phyloP scores from a whole-genome alignment of 2,113 vertebrate genomes.

The Bagarius yarrelli region DNA sequence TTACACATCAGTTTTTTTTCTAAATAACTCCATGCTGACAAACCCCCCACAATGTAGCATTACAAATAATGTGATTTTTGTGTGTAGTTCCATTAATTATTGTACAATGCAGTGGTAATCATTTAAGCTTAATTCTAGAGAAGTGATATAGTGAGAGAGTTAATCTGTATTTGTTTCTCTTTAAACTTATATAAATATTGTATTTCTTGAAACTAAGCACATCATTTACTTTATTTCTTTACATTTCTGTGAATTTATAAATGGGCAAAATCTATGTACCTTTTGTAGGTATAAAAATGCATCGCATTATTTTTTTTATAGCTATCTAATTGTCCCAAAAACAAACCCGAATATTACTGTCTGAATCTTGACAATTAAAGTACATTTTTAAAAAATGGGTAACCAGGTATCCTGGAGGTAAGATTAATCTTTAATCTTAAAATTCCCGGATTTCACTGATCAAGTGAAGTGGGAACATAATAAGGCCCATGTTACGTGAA shows the following conservation, averaged over 20 bases:
- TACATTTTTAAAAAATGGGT: conserved; percentile 6
- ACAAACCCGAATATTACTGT: not conserved
- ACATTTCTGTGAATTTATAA: not conserved
- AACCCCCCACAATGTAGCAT: conserved; percentile 4
- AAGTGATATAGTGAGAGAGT: not conserved
- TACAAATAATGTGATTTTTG: not conserved
- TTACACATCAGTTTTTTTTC: not conserved
- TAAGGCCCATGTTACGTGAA: conserved; percentile 32
- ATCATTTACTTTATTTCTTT: not conserved
- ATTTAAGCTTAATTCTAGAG: not conserved
- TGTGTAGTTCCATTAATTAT: conserved; percentile 2
- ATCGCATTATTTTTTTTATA: not conserved
- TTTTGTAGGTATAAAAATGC: not conserved
- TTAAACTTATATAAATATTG: not conserved
- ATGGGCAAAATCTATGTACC: not conserved
- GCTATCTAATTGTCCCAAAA: not conserved
- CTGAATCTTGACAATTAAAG: conserved; percentile 2
- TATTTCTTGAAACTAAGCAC: not conserved
- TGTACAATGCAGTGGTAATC: not conserved
- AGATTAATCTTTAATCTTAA: not conserved
- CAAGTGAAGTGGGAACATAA: conserved; percentile 21
- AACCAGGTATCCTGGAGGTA: not conserved
- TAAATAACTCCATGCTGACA: not conserved
- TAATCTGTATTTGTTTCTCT: not conserved
- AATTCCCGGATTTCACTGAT: conserved; percentile 23